Percentiles rank a stretch among this genome's conserved stretches.
phyloP scores from a whole-genome alignment of 1,140 invertebrate genomes.

The Temnothorax longispinosus region DNA sequence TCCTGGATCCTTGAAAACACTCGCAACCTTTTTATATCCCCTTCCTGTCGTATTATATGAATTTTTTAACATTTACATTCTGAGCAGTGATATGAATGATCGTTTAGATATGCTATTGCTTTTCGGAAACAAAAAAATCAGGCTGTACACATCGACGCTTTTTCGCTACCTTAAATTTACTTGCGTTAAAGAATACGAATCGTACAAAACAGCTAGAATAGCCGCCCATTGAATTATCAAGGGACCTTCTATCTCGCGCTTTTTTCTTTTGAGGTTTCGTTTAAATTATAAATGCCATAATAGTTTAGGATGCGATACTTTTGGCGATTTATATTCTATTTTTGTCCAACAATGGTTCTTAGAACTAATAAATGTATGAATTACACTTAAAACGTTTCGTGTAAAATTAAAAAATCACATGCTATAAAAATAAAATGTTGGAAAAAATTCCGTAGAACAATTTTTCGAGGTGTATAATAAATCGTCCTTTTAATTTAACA shows the following conservation, averaged over 20 bases:
- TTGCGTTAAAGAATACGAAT: constrained; percentile 79
- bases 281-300: constrained; percentile 11
- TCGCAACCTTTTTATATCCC: neutral
- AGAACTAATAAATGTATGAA: neutral
- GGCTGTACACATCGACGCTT: constrained; percentile 69
- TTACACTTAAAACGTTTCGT: neutral
- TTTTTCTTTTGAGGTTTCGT: neutral
- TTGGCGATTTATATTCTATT: constrained; percentile 4
- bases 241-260: constrained; percentile 23
- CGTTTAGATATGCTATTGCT: constrained; percentile 6
- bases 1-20: neutral
- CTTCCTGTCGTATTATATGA: neutral
- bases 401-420: neutral
- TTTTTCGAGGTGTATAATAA: neutral
- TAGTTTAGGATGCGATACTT: neutral
- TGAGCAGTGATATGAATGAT: constrained; percentile 27
- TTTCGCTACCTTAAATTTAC: constrained; percentile 70
- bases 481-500: constrained; percentile 10
- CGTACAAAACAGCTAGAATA: constrained; percentile 79
- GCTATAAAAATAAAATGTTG: constrained; percentile 9
- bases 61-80: constrained; percentile 4
- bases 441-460: constrained; percentile 2
- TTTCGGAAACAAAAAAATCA: constrained; percentile 56
- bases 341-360: neutral
- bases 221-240: constrained; percentile 54